Conservation (phyloP, 1,140 invertebrate species). For the Thereuonema tuberculata region DNA sequence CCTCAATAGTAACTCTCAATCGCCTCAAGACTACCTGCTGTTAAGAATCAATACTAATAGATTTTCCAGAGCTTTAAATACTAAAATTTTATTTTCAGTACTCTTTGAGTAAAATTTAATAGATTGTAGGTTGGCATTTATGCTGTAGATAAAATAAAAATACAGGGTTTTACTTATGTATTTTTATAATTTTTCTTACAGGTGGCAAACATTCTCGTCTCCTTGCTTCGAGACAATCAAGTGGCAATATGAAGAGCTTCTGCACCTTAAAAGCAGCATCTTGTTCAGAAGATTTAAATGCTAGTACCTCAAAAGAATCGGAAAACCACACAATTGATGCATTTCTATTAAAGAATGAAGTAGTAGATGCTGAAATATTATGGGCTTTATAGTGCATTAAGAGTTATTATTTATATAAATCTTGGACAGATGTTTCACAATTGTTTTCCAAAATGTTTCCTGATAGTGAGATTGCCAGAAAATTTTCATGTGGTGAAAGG, state of each 20-base stretch:
- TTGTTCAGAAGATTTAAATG: not conserved
- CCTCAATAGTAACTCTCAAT: not conserved
- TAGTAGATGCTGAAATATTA: conserved; percentile 1
- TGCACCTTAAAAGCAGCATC: not conserved
- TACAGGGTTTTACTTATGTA: not conserved
- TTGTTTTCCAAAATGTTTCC: not conserved
- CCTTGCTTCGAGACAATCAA: not conserved
- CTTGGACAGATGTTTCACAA: not conserved
- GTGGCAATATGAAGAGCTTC: not conserved
- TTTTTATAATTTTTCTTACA: not conserved
- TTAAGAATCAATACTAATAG: not conserved
- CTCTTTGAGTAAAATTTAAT: not conserved
- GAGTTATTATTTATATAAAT: not conserved
- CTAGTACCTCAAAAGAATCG: not conserved
- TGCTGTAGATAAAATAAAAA: not conserved
- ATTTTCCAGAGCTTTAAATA: not conserved
- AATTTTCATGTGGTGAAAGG: not conserved
- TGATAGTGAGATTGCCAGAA: not conserved
- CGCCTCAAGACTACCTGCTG: not conserved
- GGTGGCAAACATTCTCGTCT: not conserved
- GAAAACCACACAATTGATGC: not conserved
- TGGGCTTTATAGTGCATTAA: not conserved
- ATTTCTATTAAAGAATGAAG: not conserved
- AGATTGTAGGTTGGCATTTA: not conserved
- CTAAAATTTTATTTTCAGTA: no score